Base-by-base conservation (phyloP, 1,140 invertebrate genomes). In the Bombus confusus region DNA sequence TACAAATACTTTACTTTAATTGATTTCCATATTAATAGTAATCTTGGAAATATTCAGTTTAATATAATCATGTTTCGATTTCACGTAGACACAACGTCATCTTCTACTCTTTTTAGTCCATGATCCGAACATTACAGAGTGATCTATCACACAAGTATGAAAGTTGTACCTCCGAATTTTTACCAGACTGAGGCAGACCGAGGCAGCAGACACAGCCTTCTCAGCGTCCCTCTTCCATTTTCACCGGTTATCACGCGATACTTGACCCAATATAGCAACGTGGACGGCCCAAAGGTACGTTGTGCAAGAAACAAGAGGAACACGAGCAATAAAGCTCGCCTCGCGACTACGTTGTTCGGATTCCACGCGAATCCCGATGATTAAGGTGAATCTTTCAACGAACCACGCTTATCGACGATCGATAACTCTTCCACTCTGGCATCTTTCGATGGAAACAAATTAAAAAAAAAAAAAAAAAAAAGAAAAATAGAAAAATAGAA, bases 211-310 rank as follows among this genome's bases (percentile, higher is more conserved):
- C 77, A 43, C 62, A 39, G 25, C 18, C 28, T 84, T 69, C 83
- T 71, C 41, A 22, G 15, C 39, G 22, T 83, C 6, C 25, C 39
- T 66, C 57, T 66, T 73, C 39, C 76, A 52, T 80, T 85, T 80
- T 66, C 57, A 28, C 41, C 78, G 31, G n/a, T 41, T 64, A 80
- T 81, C 83, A 43, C 59, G 77, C 41, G 57, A 81, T n/a, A 81
- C 83, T 85, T 81, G 83, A 85, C 78, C 78, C 78, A 64, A 64
- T 74, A 78, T 62, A 37, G 37, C 66, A 25, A 64, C 77, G 39
- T 69, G 68, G 57, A 41, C 62, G 12, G 66, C 83, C 78, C 41
- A 37, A 74, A 81, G 78, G 57, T 74, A 69, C 71, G 47, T 47
- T 43, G 83, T 22, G 78, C 15, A 47, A 41, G 57, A 74, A 81